phyloP scores from a whole-genome alignment of 2,888 invertebrate genomes.

The Sylvicola cinctus region DNA sequence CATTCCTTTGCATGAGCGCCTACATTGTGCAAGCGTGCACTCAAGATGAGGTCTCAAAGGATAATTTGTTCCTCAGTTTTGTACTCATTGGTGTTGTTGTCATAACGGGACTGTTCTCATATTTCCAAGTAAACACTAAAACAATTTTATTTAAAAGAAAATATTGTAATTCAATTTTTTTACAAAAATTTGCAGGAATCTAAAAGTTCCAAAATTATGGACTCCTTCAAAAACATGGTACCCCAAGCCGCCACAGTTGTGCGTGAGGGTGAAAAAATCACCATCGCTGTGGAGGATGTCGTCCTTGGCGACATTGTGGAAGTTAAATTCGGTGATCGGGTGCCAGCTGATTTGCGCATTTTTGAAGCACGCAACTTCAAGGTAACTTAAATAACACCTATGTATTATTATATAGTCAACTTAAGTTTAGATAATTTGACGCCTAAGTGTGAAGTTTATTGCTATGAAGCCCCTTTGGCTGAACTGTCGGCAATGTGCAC shows the following conservation, averaged over 20 bases:
- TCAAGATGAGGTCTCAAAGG: constrained; percentile 87
- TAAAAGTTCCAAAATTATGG: constrained; percentile 97
- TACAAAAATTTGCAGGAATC: constrained; percentile 44
- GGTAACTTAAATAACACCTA: constrained; percentile 20
- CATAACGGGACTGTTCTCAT: constrained; percentile 96
- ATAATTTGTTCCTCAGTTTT: constrained; percentile 91
- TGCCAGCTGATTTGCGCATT: constrained; percentile 94
- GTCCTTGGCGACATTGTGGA: constrained; percentile 96
- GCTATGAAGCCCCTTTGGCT: no score
- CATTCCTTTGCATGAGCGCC: constrained; percentile 92
- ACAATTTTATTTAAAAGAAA: background rate
- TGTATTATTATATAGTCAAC: no score
- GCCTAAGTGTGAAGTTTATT: no score
- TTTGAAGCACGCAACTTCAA: constrained; percentile 92
- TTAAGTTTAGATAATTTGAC: no score
- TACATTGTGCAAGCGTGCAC: constrained; percentile 86
- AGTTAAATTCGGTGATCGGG: constrained; percentile 96
- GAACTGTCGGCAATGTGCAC: no score
- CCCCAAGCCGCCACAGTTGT: constrained; percentile 88
- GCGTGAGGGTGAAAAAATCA: constrained; percentile 84
- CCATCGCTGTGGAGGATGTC: constrained; percentile 80
- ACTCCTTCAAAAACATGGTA: constrained; percentile 96
- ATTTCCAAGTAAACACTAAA: constrained; percentile 66
- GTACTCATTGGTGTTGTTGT: constrained; percentile 92
- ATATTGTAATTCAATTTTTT: background rate